Percentiles rank a stretch among this genome's conserved stretches.
phyloP scores from a whole-genome alignment of 35 echinoderm and acorn worm species.

The Amphiura filiformis region DNA sequence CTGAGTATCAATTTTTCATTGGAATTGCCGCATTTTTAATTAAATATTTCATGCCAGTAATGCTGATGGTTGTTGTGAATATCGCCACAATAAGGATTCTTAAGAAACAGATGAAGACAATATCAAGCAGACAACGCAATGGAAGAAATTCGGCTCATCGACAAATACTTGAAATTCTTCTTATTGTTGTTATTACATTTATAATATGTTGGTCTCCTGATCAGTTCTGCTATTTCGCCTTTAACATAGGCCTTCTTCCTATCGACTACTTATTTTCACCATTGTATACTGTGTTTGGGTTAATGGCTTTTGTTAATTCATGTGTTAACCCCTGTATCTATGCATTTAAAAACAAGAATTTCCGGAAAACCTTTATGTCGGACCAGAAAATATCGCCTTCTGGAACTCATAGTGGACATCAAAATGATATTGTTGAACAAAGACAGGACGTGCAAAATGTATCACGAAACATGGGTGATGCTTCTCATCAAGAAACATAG shows the following conservation, averaged over 20 bases:
- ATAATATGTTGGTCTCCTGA: constrained; percentile 81
- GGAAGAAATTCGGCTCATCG: constrained; percentile 21
- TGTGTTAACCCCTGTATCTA: constrained; percentile 94
- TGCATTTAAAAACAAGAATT: constrained; percentile 58
- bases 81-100: constrained; percentile 34
- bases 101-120: constrained; percentile 20
- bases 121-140: neutral
- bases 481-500: too few relatives aligned
- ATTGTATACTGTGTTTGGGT: constrained; percentile 48
- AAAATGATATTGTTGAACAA: too few relatives aligned
- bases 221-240: constrained; percentile 60
- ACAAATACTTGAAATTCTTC: constrained; percentile 65
- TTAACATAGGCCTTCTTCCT: constrained; percentile 49
- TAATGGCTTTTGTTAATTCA: constrained; percentile 76
- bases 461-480: too few relatives aligned
- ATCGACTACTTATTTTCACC: constrained; percentile 36
- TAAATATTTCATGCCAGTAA: constrained; percentile 71
- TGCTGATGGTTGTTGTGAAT: constrained; percentile 63
- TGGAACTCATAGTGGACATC: too few relatives aligned
- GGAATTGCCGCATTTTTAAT: constrained; percentile 56
- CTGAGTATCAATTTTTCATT: constrained; percentile 16
- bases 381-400: too few relatives aligned
- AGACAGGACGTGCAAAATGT: too few relatives aligned
- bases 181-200: constrained; percentile 83
- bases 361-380: constrained; percentile 36